phyloP scores from a whole-genome alignment of 2,888 invertebrate species.

The Stenolophus ochropezus region DNA sequence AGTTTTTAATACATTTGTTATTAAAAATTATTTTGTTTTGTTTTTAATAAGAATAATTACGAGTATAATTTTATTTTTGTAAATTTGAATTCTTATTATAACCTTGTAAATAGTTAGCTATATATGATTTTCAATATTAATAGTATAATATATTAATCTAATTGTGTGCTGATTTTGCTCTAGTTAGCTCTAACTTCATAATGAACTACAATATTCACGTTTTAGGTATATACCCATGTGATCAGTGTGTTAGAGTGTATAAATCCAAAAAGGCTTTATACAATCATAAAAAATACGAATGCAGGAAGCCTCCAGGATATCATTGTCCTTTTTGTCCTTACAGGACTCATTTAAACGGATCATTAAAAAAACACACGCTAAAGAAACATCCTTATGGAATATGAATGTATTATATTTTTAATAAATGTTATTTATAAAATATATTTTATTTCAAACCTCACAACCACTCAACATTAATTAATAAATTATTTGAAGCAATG shows the following conservation, averaged over 20 bases:
- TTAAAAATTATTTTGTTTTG: no score
- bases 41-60: no score
- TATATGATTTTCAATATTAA: no score
- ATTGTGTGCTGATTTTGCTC: no score
- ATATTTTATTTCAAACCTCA: neutral
- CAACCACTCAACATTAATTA: no score
- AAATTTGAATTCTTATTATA: no score
- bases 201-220: neutral
- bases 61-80: no score
- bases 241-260: slow-evolving; percentile 74
- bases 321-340: slow-evolving; percentile 62
- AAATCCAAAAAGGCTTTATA: slow-evolving; percentile 82
- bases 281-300: slow-evolving; percentile 84
- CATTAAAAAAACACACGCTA: neutral
- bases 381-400: neutral
- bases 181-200: no score
- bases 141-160: no score
- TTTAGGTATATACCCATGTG: neutral
- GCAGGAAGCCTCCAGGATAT: slow-evolving; percentile 73
- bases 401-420: neutral
- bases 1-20: no score
- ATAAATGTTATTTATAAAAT: neutral
- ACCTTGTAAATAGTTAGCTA: no score
- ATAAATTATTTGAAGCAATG: no score
- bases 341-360: neutral